Conservation (phyloP, 2,888 invertebrate genomes). For the Rhagophthalmus giganteus region DNA sequence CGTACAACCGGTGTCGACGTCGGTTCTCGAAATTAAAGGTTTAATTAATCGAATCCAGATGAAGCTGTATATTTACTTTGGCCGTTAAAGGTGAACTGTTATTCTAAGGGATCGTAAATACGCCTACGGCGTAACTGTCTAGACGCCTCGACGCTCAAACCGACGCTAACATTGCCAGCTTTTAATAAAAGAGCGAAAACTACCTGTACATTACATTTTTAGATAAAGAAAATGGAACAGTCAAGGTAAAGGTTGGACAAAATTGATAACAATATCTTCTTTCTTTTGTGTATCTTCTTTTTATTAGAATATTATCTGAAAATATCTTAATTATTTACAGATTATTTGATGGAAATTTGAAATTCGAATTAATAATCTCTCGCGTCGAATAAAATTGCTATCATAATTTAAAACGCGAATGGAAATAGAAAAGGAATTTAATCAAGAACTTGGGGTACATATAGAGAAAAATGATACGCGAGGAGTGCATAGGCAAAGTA, state of each 20-base stretch:
- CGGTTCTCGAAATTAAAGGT: slow-evolving; percentile 17
- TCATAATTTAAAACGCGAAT: too few species aligned
- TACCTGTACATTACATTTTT: slow-evolving; percentile 22
- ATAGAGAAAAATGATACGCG: too few species aligned
- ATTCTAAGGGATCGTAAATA: slow-evolving; percentile 42
- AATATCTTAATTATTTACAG: too few species aligned
- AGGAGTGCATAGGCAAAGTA: background rate
- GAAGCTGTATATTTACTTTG: slow-evolving; percentile 32
- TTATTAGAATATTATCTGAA: too few species aligned
- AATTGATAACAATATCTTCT: too few species aligned
- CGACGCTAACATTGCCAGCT: slow-evolving; percentile 34
- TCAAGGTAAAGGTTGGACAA: slow-evolving; percentile 9
- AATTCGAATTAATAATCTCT: too few species aligned
- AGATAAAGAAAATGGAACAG: slow-evolving; percentile 3
- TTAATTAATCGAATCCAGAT: slow-evolving; percentile 26
- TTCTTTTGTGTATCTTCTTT: too few species aligned
- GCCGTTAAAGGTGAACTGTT: slow-evolving; percentile 34
- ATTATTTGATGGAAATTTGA: too few species aligned
- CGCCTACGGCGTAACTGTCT: slow-evolving; percentile 44
- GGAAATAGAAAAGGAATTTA: too few species aligned
- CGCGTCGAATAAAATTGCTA: too few species aligned
- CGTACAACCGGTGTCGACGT: slow-evolving; percentile 13
- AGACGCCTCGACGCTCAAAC: slow-evolving; percentile 40
- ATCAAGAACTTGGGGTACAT: too few species aligned
- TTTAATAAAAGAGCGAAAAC: slow-evolving; percentile 23